Conservation (phyloP, 2,797 vertebrate species). For the Selene dorsalis region DNA sequence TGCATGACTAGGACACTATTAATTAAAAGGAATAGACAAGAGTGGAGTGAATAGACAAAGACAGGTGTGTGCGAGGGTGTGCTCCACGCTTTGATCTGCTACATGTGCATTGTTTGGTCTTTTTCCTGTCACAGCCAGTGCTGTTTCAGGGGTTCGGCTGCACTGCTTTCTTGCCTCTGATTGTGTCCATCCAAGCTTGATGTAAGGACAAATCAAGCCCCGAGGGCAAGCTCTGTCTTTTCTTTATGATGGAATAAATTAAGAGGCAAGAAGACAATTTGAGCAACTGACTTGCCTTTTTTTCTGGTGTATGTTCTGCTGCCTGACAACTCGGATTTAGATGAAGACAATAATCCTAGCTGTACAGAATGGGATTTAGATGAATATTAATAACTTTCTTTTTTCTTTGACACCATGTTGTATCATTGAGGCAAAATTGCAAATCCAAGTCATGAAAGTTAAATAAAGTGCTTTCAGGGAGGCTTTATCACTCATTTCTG, state of each 20-base stretch:
- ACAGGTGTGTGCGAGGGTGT: conserved; percentile 34
- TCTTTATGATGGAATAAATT: conserved; percentile 72
- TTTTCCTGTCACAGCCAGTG: conserved; percentile 29
- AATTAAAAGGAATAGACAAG: conserved; percentile 25
- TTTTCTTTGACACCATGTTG: conserved; percentile 21
- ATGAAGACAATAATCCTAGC: conserved; percentile 36
- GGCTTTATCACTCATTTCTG: conserved; percentile 48
- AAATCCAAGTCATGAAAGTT: conserved; percentile 66
- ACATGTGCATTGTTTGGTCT: conserved; percentile 44
- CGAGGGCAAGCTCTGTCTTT: conserved; percentile 43
- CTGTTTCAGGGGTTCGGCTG: conserved; percentile 71
- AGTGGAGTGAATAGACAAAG: neutral
- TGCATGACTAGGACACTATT: conserved; percentile 14
- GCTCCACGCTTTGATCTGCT: conserved; percentile 36
- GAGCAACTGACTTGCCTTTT: conserved; percentile 25
- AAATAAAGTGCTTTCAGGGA: conserved; percentile 62
- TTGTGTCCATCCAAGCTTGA: conserved; percentile 79
- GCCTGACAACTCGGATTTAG: conserved; percentile 48
- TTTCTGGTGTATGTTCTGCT: conserved; percentile 11
- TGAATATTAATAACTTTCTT: conserved; percentile 50
- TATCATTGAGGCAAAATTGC: conserved; percentile 35
- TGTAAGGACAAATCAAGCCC: conserved; percentile 66
- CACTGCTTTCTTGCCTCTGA: conserved; percentile 57
- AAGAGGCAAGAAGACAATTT: conserved; percentile 45
- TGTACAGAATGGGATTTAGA: conserved; percentile 25